Base-by-base conservation (phyloP, 2,797 vertebrate genomes). In the Oceanodroma leucorhoa region DNA sequence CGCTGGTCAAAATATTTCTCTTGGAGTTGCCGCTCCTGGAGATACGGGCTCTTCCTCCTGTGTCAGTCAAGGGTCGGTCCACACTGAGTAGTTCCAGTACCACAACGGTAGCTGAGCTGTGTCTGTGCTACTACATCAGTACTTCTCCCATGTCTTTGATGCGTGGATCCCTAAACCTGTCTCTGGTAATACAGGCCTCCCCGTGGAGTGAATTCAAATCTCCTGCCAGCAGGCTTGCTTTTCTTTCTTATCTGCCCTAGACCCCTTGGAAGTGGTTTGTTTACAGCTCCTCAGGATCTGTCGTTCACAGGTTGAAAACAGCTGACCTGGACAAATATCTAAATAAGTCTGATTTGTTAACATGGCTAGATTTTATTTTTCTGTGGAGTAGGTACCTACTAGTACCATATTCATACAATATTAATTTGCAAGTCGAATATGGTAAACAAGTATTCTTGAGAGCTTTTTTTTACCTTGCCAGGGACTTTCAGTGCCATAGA, bases 21-120 rank as follows among this genome's bases (percentile, higher is more conserved):
- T 64, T 51, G 14, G 64, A 69, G n/a, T 51, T 48, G n/a, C 30
- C 6, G 5, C 9, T 87, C 7, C 73, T 72, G 83, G 26, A 65
- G 9, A 27, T 24, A 4, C 0, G 9, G n/a, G 16, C 6, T 72
- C 36, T 69, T 69, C 5, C 38, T 84, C 20, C 19, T 27, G 11
- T 43, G 58, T 43, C 20, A 32, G 36, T 23, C 34, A 51, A 20
- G 40, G 32, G 5, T 34, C 3, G 1, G 12, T 66, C 54, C 38
- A 5, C 13, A 1, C 22, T 2, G 21, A 57, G 29, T 7, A 12
- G 24, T 43, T 88, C 5, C 46, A 62, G 48, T 78, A 32, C 43
- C 1, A 1, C 1, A 5, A 15, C 0, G 1, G n/a, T 41, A 60
- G 36, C 45, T 67, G 30, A 16, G 48, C 53, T n/a, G 26, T 23